phyloP scores from a whole-genome alignment of 2,113 vertebrate genomes.

The Gracilinanus agilis region DNA sequence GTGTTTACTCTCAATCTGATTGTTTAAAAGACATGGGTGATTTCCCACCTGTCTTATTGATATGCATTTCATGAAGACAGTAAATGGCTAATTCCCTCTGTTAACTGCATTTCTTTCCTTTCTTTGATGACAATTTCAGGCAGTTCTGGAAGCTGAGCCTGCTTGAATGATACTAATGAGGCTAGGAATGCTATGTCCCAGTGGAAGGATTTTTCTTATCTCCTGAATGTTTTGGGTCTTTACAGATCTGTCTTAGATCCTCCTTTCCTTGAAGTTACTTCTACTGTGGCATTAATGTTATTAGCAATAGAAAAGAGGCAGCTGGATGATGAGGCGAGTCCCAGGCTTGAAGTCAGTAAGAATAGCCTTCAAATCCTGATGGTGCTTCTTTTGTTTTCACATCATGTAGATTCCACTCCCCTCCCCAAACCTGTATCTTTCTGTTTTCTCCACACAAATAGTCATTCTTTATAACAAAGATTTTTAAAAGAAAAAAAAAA shows the following conservation, averaged over 20 bases:
- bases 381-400: not conserved
- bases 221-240: slow-evolving; percentile 8
- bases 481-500: not conserved
- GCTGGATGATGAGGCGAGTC: not conserved
- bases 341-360: not conserved
- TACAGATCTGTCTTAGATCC: not conserved
- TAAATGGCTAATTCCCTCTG: slow-evolving; percentile 20
- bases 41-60: slow-evolving; percentile 1
- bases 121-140: slow-evolving; percentile 15
- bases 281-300: not conserved
- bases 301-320: not conserved
- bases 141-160: not conserved
- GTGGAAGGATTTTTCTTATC: slow-evolving; percentile 10
- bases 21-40: slow-evolving; percentile 25
- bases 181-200: not conserved
- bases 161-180: slow-evolving; percentile 30
- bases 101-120: slow-evolving; percentile 2
- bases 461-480: not conserved
- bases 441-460: not conserved
- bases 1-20: slow-evolving; percentile 6
- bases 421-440: not conserved
- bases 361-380: not conserved
- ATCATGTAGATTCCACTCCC: not conserved
- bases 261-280: not conserved
- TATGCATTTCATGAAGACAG: not conserved